A percentile compares a stretch with the other conserved stretches of the same genome.
Conservation (phyloP, 2,113 vertebrate species). For the Neolamprologus longior region DNA sequence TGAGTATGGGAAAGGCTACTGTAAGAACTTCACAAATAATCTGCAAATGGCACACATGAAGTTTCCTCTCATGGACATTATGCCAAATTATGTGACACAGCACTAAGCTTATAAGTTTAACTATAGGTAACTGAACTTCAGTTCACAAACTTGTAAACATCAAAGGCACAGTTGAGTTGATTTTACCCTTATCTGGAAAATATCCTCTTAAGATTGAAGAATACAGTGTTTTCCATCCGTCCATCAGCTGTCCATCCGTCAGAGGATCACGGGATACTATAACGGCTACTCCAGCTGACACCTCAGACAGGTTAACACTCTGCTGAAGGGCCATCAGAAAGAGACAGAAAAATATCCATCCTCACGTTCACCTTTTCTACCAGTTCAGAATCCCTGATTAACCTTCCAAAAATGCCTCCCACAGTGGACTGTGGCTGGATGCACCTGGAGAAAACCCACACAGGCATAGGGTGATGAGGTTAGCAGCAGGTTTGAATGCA, state of each 20-base stretch:
- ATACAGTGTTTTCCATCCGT: background rate
- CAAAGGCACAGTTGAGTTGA: background rate
- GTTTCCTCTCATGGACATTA: background rate
- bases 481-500: background rate
- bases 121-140: background rate
- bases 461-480: background rate
- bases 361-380: background rate
- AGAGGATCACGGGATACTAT: background rate
- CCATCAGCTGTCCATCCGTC: rapidly evolving
- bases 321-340: background rate
- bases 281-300: background rate
- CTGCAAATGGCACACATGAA: background rate
- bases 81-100: background rate
- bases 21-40: background rate
- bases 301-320: background rate
- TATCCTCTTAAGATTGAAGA: background rate
- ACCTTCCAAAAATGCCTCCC: background rate
- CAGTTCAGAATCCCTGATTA: background rate
- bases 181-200: background rate
- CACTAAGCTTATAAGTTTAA: background rate
- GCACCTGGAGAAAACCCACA: background rate
- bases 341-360: background rate
- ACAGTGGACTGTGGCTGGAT: background rate
- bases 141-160: background rate
- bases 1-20: background rate